Conservation (phyloP, 2,797 vertebrate genomes). For the Rhabdomys pumilio region DNA sequence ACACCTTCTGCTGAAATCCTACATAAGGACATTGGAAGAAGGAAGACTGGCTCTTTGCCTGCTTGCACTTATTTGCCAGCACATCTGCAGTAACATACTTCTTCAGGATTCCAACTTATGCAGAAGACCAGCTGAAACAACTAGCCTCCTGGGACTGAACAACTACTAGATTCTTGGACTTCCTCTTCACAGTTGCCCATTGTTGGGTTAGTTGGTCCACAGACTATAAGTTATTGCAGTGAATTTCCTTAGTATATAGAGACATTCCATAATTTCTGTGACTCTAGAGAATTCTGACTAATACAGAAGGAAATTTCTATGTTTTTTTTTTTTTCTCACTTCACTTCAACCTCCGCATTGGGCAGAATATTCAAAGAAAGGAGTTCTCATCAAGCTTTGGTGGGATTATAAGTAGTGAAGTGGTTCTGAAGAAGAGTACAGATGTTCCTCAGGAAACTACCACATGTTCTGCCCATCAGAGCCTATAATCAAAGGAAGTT, state of each 20-base stretch:
- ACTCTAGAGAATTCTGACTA: neutral
- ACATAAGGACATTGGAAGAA: neutral
- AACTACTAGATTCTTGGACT: neutral
- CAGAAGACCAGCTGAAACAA: neutral
- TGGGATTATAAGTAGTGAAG: neutral
- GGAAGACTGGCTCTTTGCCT: neutral
- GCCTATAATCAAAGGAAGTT: neutral
- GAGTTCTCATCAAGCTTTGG: neutral
- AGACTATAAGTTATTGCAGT: neutral
- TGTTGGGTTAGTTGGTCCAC: neutral
- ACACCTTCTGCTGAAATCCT: neutral
- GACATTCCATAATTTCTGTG: neutral
- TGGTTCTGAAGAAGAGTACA: neutral
- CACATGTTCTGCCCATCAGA: neutral
- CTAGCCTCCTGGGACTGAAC: neutral
- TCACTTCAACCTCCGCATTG: neutral
- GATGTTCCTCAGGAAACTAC: too few species aligned
- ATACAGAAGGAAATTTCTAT: neutral
- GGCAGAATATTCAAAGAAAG: neutral
- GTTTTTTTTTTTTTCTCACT: too few species aligned
- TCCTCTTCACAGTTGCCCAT: neutral
- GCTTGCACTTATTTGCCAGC: neutral
- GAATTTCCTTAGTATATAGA: neutral
- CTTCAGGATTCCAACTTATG: neutral
- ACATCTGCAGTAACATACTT: neutral